A percentile compares a stretch with the other conserved stretches of the same genome.
These are phyloP conservation scores for Cylas formicarius DNA, from an alignment of 1,140 invertebrate species.

Conservation along the genomic window DNA sequence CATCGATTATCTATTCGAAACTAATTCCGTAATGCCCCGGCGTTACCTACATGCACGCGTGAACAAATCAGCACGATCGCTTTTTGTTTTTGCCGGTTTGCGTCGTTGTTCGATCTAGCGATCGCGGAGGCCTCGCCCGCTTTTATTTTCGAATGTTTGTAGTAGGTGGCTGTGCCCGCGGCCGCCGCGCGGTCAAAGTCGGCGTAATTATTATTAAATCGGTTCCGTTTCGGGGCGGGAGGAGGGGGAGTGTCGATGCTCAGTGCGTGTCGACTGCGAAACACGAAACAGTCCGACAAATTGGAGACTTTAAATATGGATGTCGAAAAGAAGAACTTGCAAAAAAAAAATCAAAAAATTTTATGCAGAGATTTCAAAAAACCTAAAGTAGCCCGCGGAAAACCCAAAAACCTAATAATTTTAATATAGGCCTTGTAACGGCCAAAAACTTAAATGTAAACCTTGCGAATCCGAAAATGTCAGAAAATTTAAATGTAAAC, in stretches of 20 bases:
- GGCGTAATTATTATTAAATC: slow-evolving; percentile 26
- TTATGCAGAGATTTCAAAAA: no score
- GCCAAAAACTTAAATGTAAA: no score
- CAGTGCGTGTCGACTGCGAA: no score
- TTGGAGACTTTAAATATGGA: no score
- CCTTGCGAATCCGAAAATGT: no score
- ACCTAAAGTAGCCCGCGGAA: no score
- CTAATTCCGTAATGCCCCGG: slow-evolving; percentile 27
- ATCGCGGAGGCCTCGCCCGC: slow-evolving; percentile 26
- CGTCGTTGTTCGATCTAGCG: slow-evolving; percentile 25
- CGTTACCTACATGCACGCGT: slow-evolving; percentile 35
- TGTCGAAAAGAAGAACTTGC: no score
- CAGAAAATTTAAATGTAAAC: no score
- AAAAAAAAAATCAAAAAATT: no score
- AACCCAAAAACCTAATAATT: no score
- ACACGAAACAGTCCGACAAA: no score
- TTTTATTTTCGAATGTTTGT: slow-evolving; percentile 34
- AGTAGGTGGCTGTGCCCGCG: slow-evolving; percentile 30
- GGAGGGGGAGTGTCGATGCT: neutral
- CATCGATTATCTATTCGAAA: slow-evolving; percentile 31
- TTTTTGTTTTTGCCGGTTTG: slow-evolving; percentile 27
- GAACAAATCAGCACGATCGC: slow-evolving; percentile 32
- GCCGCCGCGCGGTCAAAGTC: slow-evolving; percentile 24
- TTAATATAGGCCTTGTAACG: no score
- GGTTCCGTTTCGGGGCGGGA: slow-evolving; percentile 8